phyloP scores from a whole-genome alignment of 2,113 vertebrate genomes.

The Podarcis raffonei region DNA sequence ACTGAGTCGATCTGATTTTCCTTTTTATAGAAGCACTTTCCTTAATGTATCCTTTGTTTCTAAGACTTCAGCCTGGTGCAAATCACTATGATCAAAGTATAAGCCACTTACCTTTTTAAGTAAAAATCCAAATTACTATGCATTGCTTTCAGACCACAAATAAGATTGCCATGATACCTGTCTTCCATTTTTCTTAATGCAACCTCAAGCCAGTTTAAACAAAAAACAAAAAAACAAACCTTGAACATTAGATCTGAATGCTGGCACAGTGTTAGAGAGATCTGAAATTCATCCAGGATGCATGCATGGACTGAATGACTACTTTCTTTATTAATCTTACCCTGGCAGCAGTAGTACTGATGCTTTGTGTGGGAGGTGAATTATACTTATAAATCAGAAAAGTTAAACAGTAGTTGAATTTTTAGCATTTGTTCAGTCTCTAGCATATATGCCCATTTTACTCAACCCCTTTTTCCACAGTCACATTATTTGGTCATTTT shows the following conservation, averaged over 20 bases:
- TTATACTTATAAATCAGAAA: slow-evolving; percentile 30
- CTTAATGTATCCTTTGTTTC: slow-evolving; percentile 16
- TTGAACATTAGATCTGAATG: slow-evolving; percentile 22
- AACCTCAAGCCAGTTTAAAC: slow-evolving; percentile 1
- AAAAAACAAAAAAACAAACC: not conserved
- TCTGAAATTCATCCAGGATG: slow-evolving; percentile 22
- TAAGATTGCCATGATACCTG: slow-evolving; percentile 13
- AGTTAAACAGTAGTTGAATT: slow-evolving; percentile 15
- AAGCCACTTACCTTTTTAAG: slow-evolving; percentile 8
- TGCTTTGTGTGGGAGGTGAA: slow-evolving; percentile 19
- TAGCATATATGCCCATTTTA: not conserved
- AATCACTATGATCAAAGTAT: slow-evolving; percentile 28
- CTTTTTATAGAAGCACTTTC: not conserved
- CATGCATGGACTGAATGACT: slow-evolving; percentile 11
- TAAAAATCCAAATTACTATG: not conserved
- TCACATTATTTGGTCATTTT: not conserved
- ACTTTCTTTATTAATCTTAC: slow-evolving; percentile 29
- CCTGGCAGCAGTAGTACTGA: slow-evolving; percentile 15
- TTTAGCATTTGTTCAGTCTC: not conserved
- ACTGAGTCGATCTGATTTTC: not conserved
- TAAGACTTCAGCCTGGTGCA: not conserved
- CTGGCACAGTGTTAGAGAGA: slow-evolving; percentile 20
- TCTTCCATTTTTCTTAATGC: slow-evolving; percentile 14
- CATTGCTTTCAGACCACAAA: slow-evolving; percentile 20
- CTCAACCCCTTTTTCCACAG: not conserved